Evolutionary conservation across 2,888 invertebrate genomes (phyloP).

Genomic region (Chrysomela aeneicollis): DNA sequence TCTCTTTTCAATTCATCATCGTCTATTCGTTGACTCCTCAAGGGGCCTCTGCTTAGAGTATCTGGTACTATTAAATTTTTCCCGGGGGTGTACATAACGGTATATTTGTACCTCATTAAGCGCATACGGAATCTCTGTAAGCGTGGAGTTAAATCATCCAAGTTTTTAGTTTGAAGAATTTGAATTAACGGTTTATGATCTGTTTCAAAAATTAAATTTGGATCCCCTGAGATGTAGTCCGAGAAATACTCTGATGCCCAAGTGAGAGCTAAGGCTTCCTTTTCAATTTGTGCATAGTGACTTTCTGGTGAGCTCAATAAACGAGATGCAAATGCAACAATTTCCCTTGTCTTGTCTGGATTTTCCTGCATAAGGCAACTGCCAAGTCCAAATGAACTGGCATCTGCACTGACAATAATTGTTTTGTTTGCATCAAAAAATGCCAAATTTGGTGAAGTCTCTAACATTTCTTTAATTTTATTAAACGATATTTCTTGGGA

Average conservation of each 20-base stretch:
- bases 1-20: not conserved
- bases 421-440: constrained; percentile 48
- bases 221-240: constrained; percentile 24
- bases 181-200: constrained; percentile 34
- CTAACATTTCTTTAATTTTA: no score
- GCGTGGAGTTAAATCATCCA: no score
- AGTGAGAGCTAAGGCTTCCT: constrained; percentile 53
- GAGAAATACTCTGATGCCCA: constrained; percentile 49
- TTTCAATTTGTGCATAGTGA: no score
- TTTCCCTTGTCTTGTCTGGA: constrained; percentile 33
- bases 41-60: no score
- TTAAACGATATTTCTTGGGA: not conserved
- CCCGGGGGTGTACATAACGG: no score
- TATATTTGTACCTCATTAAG: no score
- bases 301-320: constrained; percentile 48
- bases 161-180: no score
- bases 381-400: constrained; percentile 39
- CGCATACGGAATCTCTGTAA: no score
- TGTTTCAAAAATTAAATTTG: constrained; percentile 41
- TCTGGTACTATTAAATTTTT: no score
- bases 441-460: no score
- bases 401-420: constrained; percentile 45
- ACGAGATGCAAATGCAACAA: constrained; percentile 53
- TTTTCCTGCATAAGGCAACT: no score
- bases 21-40: constrained; percentile 49